These are phyloP conservation scores for Cichladusa arquata DNA, from an alignment of 2,113 vertebrate genomes.

Conservation along the genomic window DNA sequence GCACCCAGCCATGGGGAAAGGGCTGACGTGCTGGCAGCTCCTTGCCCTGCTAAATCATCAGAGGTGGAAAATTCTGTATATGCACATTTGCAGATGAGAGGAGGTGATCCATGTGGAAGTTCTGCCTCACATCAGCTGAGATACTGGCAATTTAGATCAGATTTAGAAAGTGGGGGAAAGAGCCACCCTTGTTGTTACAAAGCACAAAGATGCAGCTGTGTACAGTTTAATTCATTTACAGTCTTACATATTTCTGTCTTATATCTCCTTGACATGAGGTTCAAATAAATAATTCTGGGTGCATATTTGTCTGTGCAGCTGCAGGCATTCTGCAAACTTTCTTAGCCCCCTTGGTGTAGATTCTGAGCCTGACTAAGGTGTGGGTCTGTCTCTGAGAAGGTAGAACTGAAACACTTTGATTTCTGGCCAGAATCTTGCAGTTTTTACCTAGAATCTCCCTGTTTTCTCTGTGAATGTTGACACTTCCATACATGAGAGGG, in stretches of 20 bases:
- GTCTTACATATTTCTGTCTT: background rate
- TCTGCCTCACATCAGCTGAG: background rate
- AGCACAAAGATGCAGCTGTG: background rate
- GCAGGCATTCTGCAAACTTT: background rate
- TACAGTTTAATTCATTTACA: background rate
- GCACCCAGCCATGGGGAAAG: background rate
- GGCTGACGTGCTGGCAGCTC: accelerated
- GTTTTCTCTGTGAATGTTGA: background rate
- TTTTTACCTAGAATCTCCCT: background rate
- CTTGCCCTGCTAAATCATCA: background rate
- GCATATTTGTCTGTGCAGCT: background rate
- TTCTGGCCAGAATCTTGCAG: background rate
- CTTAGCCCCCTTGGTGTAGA: background rate
- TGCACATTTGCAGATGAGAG: background rate
- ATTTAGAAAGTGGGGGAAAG: background rate
- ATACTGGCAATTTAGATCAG: background rate
- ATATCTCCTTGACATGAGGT: background rate
- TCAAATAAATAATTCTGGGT: background rate
- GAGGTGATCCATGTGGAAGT: background rate
- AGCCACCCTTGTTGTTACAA: background rate
- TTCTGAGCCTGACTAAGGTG: accelerated
- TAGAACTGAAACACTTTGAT: background rate
- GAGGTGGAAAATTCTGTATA: background rate
- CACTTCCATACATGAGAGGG: background rate
- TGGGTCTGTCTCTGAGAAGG: background rate